Base-by-base conservation (phyloP, 2,888 invertebrate species). In the Phoenoteleia sp. region DNA sequence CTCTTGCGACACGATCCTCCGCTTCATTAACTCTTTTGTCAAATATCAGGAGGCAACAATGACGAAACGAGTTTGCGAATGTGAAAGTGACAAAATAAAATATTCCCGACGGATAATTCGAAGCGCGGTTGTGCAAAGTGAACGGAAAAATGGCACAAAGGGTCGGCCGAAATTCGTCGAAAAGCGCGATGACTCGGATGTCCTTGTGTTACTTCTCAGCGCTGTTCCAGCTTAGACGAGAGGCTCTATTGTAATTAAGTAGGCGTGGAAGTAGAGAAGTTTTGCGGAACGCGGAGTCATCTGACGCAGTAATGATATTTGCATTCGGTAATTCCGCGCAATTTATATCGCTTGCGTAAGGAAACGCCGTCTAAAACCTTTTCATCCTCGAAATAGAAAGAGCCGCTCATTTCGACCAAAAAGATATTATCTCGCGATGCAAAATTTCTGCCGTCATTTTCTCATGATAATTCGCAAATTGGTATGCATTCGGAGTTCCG, bases 241-340 rank as follows among this genome's bases (percentile, higher is more conserved):
- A 64, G 19, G 42, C 29, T 29, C 25, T 64, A 54, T 80, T 64
- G 81, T 81, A 82, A 88, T 88, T 87, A 88, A 84, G 82, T 88
- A 69, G 89, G 88, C 87, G 89, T 87, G 80, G 67, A 87, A 83
- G 39, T 62, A 88, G 88, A 88, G 89, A 89, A 90, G 87, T 89
- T 87, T 84, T 74, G n/a, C 79, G 52, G 81, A 86, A 85, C 66
- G 72, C 83, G 47, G 67, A 77, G 87, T 84, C 87, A 87, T 88
- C 86, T 86, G 80, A 86, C 81, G 42, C 62, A 13, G 33, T 62
- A 47, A 47, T 76, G 54, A 62, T 84, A 87, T 85, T 64, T 79
- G 75, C 85, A 56, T 89, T 87, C 85, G 85, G 87, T 82, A 81
- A 88, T 88, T 87, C 79, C 58, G 81, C 66, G 81, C 80, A 79